Evolutionary conservation across 2,797 vertebrate genomes (phyloP), one percentile per base, ranked within the genome.

Genomic region (Cyclopterus lumpus): DNA sequence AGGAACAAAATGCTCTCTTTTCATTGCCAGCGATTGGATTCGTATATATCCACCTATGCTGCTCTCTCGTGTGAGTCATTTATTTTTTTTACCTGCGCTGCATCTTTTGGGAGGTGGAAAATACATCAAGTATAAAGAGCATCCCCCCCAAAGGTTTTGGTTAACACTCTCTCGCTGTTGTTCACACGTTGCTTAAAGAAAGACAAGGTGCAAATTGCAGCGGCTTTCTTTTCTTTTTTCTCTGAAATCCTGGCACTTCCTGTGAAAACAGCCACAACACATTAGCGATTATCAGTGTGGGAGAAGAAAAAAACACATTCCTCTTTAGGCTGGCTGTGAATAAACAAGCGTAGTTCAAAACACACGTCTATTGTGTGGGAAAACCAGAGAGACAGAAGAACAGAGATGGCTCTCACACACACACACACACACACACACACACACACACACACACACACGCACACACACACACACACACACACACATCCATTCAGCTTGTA

Each of bases 201-300:
- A 87, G 85, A 88, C 63, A 73, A 89, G 86, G 89, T 92, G 92
- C 79, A 92, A 93, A 93, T 93, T 90, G 79, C 88, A 87, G 89
- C 9, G 76, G 20, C 2, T 76, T 84, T 28, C n/a, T 75, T 85
- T 80, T 36, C 1, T 34, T 34, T 34, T 34, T 36, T 71, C 73
- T 70, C 59, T 24, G 8, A 77, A 81, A 76, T 88, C 92, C 90
- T 92, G 88, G 80, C 91, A 91, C 92, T 82, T 90, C 83, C 64
- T 32, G 76, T 55, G 79, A 82, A 88, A 93, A 85, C 71, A 77
- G 85, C 82, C 77, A n/a, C n/a, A 88, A 92, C 91, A 86, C 91
- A 90, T 94, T 94, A 93, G 84, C 46, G 60, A 80, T 91, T 73
- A 94, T 93, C 92, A 93, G 62, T 73, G 71, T 38, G 38, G 9